Percentiles rank a stretch among this genome's conserved stretches.
Conservation (phyloP, 2,113 vertebrate species). For the Turnix velox region DNA sequence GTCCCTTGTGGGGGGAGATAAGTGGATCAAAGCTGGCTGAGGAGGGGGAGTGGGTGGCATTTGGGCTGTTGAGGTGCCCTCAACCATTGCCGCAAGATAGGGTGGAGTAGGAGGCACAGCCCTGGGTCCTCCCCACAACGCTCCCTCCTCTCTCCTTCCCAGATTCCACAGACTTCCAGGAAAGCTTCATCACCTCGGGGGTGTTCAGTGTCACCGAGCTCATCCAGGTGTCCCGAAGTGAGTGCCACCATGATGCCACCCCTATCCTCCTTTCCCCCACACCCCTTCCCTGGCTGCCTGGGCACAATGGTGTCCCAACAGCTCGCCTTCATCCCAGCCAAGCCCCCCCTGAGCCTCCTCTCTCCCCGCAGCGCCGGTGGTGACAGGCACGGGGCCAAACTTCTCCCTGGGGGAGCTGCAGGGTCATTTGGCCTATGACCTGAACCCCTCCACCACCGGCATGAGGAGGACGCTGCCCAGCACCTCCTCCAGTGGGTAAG, state of each 20-base stretch:
- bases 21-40: not conserved
- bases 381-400: slow-evolving; percentile 90
- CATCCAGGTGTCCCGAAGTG: slow-evolving; percentile 96
- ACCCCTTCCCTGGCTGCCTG: rapidly evolving
- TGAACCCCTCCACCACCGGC: slow-evolving; percentile 89
- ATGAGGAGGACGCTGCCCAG: slow-evolving; percentile 91
- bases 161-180: slow-evolving; percentile 96
- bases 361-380: slow-evolving; percentile 81
- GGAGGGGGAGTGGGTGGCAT: rapidly evolving
- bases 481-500: slow-evolving; percentile 93
- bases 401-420: slow-evolving; percentile 97
- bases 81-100: rapidly evolving
- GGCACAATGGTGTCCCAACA: rapidly evolving
- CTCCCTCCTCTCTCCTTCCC: not conserved
- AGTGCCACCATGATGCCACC: slow-evolving; percentile 61
- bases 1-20: not conserved
- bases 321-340: rapidly evolving
- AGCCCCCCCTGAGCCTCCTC: not conserved
- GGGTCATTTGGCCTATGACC: slow-evolving; percentile 94
- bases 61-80: not conserved
- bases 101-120: not conserved
- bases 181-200: slow-evolving; percentile 94
- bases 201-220: slow-evolving; percentile 98
- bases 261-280: too few relatives aligned
- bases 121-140: not conserved